These are phyloP conservation scores for Glyptemys insculpta DNA, from an alignment of 2,797 vertebrate species.

Conservation along the genomic window DNA sequence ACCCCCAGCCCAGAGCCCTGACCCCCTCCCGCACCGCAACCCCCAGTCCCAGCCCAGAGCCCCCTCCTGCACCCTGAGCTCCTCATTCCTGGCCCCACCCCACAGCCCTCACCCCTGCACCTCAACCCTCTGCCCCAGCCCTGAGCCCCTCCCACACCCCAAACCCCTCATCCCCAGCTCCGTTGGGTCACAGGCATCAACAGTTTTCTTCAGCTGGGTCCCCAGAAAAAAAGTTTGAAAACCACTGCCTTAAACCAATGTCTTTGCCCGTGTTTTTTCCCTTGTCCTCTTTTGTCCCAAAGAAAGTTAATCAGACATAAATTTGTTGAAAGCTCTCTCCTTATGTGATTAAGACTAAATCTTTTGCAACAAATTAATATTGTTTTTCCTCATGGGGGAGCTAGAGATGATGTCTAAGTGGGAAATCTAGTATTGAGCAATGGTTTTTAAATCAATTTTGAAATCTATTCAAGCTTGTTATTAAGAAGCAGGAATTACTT, in stretches of 20 bases:
- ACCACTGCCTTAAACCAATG: background rate
- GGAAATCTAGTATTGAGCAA: background rate
- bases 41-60: no score
- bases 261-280: background rate
- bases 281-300: background rate
- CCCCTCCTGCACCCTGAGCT: no score
- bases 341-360: background rate
- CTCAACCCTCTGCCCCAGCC: no score
- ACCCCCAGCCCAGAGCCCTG: no score
- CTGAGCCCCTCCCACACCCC: no score
- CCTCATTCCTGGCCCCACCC: no score
- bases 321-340: background rate
- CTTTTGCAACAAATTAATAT: background rate
- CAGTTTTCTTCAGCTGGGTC: no score
- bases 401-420: background rate
- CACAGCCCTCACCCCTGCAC: no score
- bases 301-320: background rate
- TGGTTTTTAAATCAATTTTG: background rate
- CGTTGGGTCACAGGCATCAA: no score
- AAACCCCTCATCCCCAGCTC: no score
- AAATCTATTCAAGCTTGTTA: background rate
- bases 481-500: background rate
- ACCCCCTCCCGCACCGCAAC: no score
- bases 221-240: no score
- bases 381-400: background rate